Conservation (phyloP, 2,797 vertebrate species). For the Astyanax mexicanus region DNA sequence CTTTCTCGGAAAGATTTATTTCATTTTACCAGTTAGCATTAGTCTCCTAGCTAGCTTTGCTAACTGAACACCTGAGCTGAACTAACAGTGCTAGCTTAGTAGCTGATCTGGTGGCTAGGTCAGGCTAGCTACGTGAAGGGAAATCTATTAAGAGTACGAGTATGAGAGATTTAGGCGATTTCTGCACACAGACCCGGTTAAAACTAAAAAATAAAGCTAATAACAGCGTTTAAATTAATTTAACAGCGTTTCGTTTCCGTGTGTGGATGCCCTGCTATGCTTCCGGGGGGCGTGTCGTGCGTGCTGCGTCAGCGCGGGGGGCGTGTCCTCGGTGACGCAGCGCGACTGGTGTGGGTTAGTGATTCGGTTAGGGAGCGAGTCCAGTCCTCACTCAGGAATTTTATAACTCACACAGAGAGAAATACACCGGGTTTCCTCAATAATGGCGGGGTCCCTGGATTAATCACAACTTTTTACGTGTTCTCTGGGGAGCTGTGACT, state of each 20-base stretch:
- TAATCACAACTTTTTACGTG: neutral
- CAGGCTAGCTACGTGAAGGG: too few species aligned
- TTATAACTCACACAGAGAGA: constrained; percentile 47
- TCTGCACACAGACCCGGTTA: too few species aligned
- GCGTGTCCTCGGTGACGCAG: constrained; percentile 16
- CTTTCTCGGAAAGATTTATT: neutral
- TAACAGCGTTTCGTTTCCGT: neutral
- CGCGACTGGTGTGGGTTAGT: neutral
- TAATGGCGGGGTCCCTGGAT: constrained; percentile 34
- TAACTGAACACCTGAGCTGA: too few species aligned
- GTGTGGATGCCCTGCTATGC: constrained; percentile 4
- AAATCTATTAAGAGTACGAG: too few species aligned
- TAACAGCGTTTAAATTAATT: too few species aligned
- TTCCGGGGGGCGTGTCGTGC: constrained; percentile 10
- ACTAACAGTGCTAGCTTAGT: too few species aligned
- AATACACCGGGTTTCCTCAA: neutral
- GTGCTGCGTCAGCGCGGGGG: neutral
- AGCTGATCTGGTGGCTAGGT: too few species aligned
- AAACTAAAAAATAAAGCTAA: too few species aligned
- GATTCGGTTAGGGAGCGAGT: constrained; percentile 2
- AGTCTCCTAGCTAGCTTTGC: too few species aligned
- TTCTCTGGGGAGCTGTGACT: neutral
- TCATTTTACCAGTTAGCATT: neutral
- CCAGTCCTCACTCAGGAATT: constrained; percentile 66
- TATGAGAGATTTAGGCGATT: too few species aligned